Conservation (phyloP, 2,797 vertebrate genomes). For the Loris lydekkerianus region DNA sequence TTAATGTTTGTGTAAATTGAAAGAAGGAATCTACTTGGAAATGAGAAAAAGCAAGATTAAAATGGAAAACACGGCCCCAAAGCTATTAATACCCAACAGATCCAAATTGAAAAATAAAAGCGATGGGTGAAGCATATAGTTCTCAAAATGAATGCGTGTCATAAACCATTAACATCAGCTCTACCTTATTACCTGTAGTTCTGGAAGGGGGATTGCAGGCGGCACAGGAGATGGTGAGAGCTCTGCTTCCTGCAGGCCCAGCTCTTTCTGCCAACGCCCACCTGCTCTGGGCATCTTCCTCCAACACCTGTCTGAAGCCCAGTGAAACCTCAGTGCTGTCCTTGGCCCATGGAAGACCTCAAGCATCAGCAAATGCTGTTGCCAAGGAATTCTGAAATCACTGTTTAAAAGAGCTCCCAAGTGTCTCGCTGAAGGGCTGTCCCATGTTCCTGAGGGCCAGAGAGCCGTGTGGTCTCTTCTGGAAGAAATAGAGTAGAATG, state of each 20-base stretch:
- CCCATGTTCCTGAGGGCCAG: too few species aligned
- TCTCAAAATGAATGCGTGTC: constrained; percentile 87
- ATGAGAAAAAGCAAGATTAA: constrained; percentile 85
- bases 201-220: constrained; percentile 47
- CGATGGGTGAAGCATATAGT: constrained; percentile 85
- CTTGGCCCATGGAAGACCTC: background rate
- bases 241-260: background rate
- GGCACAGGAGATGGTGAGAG: background rate
- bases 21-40: constrained; percentile 81
- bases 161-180: constrained; percentile 86
- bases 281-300: background rate
- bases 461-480: too few species aligned
- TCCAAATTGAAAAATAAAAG: constrained; percentile 87
- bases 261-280: background rate
- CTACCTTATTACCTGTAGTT: constrained; percentile 85
- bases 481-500: too few species aligned
- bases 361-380: background rate
- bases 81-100: constrained; percentile 84
- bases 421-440: too few species aligned
- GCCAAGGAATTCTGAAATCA: background rate
- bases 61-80: constrained; percentile 84
- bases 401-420: too few species aligned
- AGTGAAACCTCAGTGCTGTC: background rate
- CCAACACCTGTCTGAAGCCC: background rate
- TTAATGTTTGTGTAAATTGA: constrained; percentile 85